phyloP scores from a whole-genome alignment of 1,140 invertebrate species.

The Drosophila santomea region DNA sequence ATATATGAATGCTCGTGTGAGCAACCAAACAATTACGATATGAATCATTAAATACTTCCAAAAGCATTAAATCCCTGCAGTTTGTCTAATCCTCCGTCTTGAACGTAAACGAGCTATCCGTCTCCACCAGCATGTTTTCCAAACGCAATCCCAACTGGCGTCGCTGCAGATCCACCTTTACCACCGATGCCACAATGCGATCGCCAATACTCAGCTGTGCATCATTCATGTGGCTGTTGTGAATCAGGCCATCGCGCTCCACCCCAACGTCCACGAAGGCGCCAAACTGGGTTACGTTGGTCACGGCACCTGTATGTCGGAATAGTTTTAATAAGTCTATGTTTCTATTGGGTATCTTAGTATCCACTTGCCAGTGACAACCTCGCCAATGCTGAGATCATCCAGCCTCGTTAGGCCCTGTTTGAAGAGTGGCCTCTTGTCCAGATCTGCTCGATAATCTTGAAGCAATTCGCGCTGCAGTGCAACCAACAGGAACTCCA shows the following conservation, averaged over 20 bases:
- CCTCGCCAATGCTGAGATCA: slow-evolving; percentile 86
- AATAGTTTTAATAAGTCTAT: background rate
- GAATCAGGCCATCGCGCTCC: slow-evolving; percentile 91
- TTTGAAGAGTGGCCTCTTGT: slow-evolving; percentile 89
- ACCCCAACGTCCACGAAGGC: slow-evolving; percentile 96
- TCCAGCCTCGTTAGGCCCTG: slow-evolving; percentile 87
- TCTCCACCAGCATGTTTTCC: slow-evolving; percentile 69
- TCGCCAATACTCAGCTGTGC: slow-evolving; percentile 89
- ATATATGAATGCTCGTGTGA: slow-evolving; percentile 58
- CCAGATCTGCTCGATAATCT: slow-evolving; percentile 88
- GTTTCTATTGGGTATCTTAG: background rate
- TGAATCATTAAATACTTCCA: slow-evolving; percentile 71
- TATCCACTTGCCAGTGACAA: slow-evolving; percentile 84
- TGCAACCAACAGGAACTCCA: slow-evolving; percentile 89
- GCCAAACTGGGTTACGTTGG: slow-evolving; percentile 95
- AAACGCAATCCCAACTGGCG: slow-evolving; percentile 85
- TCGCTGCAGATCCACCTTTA: slow-evolving; percentile 86
- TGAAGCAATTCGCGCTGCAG: slow-evolving; percentile 88
- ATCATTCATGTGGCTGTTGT: slow-evolving; percentile 87
- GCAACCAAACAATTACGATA: slow-evolving; percentile 51
- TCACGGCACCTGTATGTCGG: slow-evolving; percentile 87
- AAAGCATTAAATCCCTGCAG: slow-evolving; percentile 17
- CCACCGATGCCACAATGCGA: slow-evolving; percentile 88
- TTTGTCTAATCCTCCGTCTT: slow-evolving; percentile 54
- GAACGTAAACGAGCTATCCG: slow-evolving; percentile 72